These are phyloP conservation scores for Clarias fuscus DNA, from an alignment of 2,797 vertebrate genomes.

Conservation along the genomic window DNA sequence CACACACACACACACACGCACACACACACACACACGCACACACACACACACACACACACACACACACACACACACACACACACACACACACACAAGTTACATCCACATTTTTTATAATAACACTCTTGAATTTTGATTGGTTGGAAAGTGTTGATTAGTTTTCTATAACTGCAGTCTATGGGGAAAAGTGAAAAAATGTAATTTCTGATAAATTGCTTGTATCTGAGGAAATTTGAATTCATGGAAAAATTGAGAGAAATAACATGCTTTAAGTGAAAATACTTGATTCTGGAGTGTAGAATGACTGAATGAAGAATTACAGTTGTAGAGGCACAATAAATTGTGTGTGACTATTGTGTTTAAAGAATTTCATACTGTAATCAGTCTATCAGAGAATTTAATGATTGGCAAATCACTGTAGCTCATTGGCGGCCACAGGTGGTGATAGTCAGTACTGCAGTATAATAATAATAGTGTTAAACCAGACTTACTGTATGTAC, in stretches of 20 bases:
- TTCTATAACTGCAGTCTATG: not conserved
- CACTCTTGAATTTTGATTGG: not conserved
- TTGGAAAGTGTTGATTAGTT: not conserved
- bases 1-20: not conserved
- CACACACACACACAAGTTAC: not conserved
- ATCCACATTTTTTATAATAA: not conserved
- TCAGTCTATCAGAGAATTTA: not conserved
- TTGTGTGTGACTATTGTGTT: not conserved
- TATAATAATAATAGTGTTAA: not conserved
- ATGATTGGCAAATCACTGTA: not conserved
- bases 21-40: not conserved
- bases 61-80: slow-evolving; percentile 6
- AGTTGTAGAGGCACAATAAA: not conserved
- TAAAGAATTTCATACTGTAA: not conserved
- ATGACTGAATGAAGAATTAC: not conserved
- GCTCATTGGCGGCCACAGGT: slow-evolving; percentile 2
- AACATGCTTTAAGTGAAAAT: not conserved
- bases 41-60: slow-evolving; percentile 1
- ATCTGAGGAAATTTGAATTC: not conserved
- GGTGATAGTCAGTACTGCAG: not conserved
- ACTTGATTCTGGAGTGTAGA: not conserved
- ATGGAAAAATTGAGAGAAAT: not conserved
- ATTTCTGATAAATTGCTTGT: not conserved
- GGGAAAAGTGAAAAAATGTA: not conserved
- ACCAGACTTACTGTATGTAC: not conserved